Base-by-base conservation (phyloP, 37 sponge, comb jelly and placozoan species). In the Axinella damicornis region DNA sequence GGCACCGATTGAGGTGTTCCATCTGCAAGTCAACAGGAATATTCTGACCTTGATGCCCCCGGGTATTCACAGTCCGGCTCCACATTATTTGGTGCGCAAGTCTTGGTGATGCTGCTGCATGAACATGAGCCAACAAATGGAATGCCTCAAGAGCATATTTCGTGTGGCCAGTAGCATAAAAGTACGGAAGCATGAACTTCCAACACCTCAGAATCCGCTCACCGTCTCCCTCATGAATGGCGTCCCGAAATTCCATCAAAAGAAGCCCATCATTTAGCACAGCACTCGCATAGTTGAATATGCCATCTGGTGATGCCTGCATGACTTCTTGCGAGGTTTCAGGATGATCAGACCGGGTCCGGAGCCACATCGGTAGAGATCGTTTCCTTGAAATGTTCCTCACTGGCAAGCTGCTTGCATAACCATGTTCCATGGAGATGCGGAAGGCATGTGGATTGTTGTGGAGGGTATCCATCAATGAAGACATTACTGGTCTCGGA, bases 151-250 rank as follows among this genome's bases (percentile, higher is more conserved):
- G 31, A 2, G 85, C 76, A 74, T 84, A 84, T 31, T 84, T 84
- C 0, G 12, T 61, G 36, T 75, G 85, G 24, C 59, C 59, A 53
- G 61, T 28, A 33, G 12, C 28, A 18, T 24, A 31, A 41, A 74
- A 84, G 59, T 84, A 84, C 28, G 41, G 55, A 2, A 84, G 68
- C 76, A 74, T 38, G 65, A 84, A 64, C 46, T 74, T 73, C 84
- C 84, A 84, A 46, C 84, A 84, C 27, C 74, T 5, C 18, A 82
- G 16, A 14, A 82, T 82, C 30, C 83, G 70, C 30, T 27, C 39
- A 27, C 84, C 76, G n/a, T 74, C 75, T 37, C 84, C 84, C 63
- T 84, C 65, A 21, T 63, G 84, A 53, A 73, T 84, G 18, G 76
- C 75, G 61, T 84, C 84, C 20, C 67, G 53, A 41, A 84, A 58